These are phyloP conservation scores for Acronicta aceris DNA, from an alignment of 2,888 invertebrate genomes.

Conservation along the genomic window DNA sequence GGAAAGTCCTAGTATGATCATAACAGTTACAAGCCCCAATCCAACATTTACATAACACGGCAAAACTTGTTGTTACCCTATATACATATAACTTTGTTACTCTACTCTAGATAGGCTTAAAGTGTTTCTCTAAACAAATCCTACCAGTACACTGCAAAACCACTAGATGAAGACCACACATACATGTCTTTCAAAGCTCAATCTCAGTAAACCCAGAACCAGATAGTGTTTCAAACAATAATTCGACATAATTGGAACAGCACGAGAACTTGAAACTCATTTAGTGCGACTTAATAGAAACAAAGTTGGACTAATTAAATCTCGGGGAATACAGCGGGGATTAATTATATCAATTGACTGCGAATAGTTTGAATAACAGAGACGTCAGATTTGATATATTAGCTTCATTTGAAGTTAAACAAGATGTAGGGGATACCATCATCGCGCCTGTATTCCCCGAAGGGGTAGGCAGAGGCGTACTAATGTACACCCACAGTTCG, in stretches of 20 bases:
- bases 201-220: neutral
- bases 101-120: too few relatives aligned
- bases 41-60: too few relatives aligned
- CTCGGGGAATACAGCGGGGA: constrained; percentile 21
- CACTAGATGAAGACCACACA: neutral
- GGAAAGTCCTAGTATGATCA: too few relatives aligned
- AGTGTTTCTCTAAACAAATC: neutral
- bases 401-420: constrained; percentile 2
- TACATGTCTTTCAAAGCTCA: constrained; percentile 5
- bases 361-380: constrained; percentile 27
- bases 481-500: too few relatives aligned
- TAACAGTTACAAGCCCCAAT: too few relatives aligned
- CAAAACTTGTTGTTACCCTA: too few relatives aligned
- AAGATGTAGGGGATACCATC: neutral
- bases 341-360: constrained; percentile 30
- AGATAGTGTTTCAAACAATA: constrained; percentile 20
- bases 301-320: constrained; percentile 40
- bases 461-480: too few relatives aligned
- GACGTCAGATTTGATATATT: constrained; percentile 3
- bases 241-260: constrained; percentile 35
- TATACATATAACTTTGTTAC: too few relatives aligned
- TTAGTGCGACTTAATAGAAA: constrained; percentile 32
- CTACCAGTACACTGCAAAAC: neutral
- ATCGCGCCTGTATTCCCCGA: too few relatives aligned
- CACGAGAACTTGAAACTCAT: constrained; percentile 32